Base-by-base conservation (phyloP, 2,113 vertebrate species). In the Pangasianodon hypophthalmus region DNA sequence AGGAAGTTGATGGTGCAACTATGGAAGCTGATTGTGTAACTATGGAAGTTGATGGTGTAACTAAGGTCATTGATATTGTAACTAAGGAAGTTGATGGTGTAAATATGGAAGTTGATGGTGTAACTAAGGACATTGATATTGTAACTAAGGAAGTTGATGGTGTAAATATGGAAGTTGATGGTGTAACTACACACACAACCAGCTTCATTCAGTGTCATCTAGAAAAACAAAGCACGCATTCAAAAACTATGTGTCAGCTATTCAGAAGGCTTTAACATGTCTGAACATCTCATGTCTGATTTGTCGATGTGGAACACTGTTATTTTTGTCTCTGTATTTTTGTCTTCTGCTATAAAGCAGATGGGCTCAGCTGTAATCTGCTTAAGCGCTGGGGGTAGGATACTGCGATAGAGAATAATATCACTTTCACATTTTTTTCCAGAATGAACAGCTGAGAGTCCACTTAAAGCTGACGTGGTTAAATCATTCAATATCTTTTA, bases 361-460 rank as follows among this genome's bases (percentile, higher is more conserved):
- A 67, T 88, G 87, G 58, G 75, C 29, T 88, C 58, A 32, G 75
- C 41, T 50, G 56, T 88, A 88, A 88, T 88, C 87, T 64, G 86
- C 75, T 87, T 80, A 80, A 80, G 60, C 14, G 71, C 26, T 44
- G 69, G 11, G 86, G 64, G 58, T 44, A 32, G 56, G 19, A 60
- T 10, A 44, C 60, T 41, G 69, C 71, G 41, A 56, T 14, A 58
- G 86, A 46, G 19, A 69, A 64, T 64, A 85, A 85, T 41, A 41
- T 87, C 6, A 87, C 50, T 79, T 44, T n/a, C 19, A 18, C 32
- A n/a, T 58, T 41, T 75, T 54, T n/a, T 37, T 29, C 0, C 32
- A 29, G 8, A 6, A 41, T 87, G 44, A 85, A 48, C 83, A 62
- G 41, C 37, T 52, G 46, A 86, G 29, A 1, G 60, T 69, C 84